Conservation (phyloP, 2,797 vertebrate genomes). For the Microctenopoma steveboyesi region DNA sequence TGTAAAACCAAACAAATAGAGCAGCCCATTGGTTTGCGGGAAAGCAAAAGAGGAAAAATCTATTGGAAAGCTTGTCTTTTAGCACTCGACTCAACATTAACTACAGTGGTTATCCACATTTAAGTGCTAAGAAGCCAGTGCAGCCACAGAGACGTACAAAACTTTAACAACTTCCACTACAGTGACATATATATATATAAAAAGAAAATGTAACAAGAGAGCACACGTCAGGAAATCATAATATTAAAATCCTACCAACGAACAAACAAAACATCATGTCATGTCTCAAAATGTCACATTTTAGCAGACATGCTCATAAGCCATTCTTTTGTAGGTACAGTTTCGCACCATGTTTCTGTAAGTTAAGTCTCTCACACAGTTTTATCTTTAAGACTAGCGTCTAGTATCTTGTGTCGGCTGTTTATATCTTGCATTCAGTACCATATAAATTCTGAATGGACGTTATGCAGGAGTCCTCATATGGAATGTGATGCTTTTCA, state of each 20-base stretch:
- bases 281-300: conserved; percentile 48
- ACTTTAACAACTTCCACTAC: conserved; percentile 66
- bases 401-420: conserved; percentile 38
- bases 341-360: conserved; percentile 28
- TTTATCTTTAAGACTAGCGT: conserved; percentile 50
- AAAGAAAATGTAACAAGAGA: conserved; percentile 54
- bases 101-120: conserved; percentile 60
- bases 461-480: conserved; percentile 8
- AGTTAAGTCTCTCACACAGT: conserved; percentile 29
- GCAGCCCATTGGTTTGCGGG: conserved; percentile 42
- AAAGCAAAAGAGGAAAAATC: conserved; percentile 20
- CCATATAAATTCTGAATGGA: conserved; percentile 46
- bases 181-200: conserved; percentile 62
- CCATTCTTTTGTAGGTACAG: conserved; percentile 47
- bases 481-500: conserved; percentile 49
- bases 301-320: conserved; percentile 66
- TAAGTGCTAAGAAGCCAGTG: conserved; percentile 65
- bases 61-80: conserved; percentile 66
- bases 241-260: conserved; percentile 35
- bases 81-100: conserved; percentile 53
- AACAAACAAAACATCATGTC: conserved; percentile 21
- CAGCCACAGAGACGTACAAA: conserved; percentile 71
- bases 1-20: conserved; percentile 40
- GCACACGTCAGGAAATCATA: conserved; percentile 56
- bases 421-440: conserved; percentile 55